Conservation (phyloP, 2,888 invertebrate species). For the Folsomia manolachei region DNA sequence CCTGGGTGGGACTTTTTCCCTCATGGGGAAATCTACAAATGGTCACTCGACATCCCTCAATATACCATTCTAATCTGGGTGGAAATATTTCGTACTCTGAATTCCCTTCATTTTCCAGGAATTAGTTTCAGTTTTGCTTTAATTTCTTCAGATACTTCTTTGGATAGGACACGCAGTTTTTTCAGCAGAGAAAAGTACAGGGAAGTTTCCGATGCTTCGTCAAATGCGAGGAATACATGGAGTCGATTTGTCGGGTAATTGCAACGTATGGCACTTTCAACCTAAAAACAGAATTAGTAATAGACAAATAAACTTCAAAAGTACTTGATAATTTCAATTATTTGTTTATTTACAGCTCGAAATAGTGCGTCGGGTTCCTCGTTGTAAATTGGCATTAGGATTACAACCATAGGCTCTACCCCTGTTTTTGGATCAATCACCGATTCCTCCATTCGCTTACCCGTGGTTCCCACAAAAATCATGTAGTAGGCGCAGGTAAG, state of each 20-base stretch:
- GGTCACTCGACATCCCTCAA: conserved; percentile 29
- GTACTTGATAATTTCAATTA: background rate
- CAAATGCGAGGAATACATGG: conserved; percentile 36
- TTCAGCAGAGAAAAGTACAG: conserved; percentile 28
- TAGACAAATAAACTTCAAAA: background rate
- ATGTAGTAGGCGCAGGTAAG: conserved; percentile 25
- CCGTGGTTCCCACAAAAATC: conserved; percentile 20
- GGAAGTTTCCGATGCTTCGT: conserved; percentile 26
- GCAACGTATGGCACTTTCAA: conserved; percentile 29
- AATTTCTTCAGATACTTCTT: conserved; percentile 27
- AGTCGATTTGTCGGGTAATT: conserved; percentile 28
- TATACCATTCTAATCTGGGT: conserved; percentile 29
- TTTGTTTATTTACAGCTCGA: conserved; percentile 15
- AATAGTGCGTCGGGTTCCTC: conserved; percentile 35
- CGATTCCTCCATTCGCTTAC: conserved; percentile 22
- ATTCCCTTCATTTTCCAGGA: background rate
- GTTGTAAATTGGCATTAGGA: conserved; percentile 40
- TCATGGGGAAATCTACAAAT: conserved; percentile 35
- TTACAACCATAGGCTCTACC: conserved; percentile 30
- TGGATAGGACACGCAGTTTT: conserved; percentile 25
- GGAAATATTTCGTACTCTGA: conserved; percentile 22
- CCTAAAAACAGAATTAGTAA: background rate
- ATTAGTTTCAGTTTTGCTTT: conserved; percentile 16
- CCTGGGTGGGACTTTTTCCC: conserved; percentile 33
- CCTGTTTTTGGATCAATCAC: conserved; percentile 3